Conservation (phyloP, 2,113 vertebrate species). For the Mugil cephalus region DNA sequence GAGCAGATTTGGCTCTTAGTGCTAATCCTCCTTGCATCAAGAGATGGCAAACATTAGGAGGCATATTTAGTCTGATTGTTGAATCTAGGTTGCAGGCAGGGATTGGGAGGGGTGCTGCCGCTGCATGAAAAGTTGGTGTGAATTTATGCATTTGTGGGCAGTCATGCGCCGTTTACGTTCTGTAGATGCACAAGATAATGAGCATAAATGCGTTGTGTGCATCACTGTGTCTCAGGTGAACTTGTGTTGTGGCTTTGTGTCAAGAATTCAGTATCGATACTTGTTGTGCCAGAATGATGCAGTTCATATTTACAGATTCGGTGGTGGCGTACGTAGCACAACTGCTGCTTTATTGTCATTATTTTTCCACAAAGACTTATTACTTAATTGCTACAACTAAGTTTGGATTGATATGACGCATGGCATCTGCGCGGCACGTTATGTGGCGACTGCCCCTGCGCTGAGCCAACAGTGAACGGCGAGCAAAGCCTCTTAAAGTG, state of each 20-base stretch:
- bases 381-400: background rate
- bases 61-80: constrained; percentile 73
- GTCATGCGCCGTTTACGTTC: background rate
- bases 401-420: background rate
- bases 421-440: background rate
- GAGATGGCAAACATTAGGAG: constrained; percentile 75
- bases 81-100: constrained; percentile 71
- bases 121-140: constrained; percentile 54
- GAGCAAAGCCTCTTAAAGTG: background rate
- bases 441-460: background rate
- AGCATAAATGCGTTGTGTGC: constrained; percentile 12
- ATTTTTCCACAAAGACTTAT: background rate
- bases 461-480: background rate
- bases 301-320: background rate
- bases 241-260: background rate
- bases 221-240: background rate
- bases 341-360: background rate
- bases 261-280: background rate
- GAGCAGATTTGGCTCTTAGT: constrained; percentile 73
- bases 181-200: background rate
- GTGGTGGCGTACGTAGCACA: background rate
- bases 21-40: constrained; percentile 73
- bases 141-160: background rate
- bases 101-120: constrained; percentile 55
- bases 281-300: too few species aligned